Percentiles rank a stretch among this genome's conserved stretches.
phyloP scores from a whole-genome alignment of 2,888 invertebrate genomes.

The Zhuqinia jingwanae region DNA sequence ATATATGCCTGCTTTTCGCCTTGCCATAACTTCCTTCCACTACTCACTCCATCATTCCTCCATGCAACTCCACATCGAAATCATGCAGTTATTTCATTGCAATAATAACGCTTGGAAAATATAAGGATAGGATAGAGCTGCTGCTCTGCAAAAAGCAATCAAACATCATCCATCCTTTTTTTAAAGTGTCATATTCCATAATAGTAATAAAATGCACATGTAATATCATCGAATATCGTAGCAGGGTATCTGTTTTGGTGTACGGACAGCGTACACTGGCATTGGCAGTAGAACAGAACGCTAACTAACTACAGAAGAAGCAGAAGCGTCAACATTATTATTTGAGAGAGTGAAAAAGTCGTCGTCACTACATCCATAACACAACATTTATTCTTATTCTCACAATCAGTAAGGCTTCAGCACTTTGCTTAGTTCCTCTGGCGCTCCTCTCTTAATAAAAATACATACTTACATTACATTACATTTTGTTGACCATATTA shows the following conservation, averaged over 20 bases:
- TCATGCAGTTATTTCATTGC: no score
- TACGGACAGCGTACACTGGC: no score
- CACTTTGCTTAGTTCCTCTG: background rate
- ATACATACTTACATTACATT: no score
- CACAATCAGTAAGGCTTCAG: background rate
- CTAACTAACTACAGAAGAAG: no score
- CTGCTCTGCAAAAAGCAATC: no score
- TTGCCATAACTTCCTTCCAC: no score
- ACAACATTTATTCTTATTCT: background rate
- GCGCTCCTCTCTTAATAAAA: background rate
- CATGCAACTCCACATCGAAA: no score
- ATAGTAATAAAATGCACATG: background rate
- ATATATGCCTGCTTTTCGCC: background rate
- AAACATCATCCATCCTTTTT: background rate
- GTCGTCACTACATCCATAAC: background rate
- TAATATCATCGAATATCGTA: background rate
- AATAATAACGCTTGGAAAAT: no score
- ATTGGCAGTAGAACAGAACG: no score
- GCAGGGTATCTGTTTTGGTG: background rate
- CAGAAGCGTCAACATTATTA: constrained; percentile 10
- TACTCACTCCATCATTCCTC: no score
- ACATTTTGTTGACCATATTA: constrained; percentile 32
- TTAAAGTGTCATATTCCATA: background rate
- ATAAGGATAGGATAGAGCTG: no score
- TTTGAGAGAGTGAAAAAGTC: background rate